Percentiles rank a stretch among this genome's conserved stretches.
Evolutionary conservation across 2,888 invertebrate species (phyloP).

Genomic region (Taphrorychus bicolor): DNA sequence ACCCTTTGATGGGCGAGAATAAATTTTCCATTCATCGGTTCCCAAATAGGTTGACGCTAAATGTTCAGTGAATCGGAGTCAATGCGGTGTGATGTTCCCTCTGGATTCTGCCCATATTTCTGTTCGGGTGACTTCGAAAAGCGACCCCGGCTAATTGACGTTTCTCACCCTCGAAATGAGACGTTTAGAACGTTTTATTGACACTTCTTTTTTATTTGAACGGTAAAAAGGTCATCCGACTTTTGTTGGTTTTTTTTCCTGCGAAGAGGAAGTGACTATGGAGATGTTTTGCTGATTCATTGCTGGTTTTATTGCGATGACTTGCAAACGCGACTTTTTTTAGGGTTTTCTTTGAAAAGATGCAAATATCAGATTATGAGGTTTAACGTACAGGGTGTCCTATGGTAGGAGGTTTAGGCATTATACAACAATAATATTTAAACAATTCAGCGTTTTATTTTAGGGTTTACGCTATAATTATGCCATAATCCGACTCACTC

Average conservation of each 20-base stretch:
- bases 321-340: too few species aligned
- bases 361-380: too few species aligned
- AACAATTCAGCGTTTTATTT: too few species aligned
- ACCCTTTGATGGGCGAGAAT: conserved; percentile 48
- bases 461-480: too few species aligned
- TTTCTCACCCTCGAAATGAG: conserved; percentile 48
- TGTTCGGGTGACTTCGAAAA: conserved; percentile 52
- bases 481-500: too few species aligned
- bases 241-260: conserved; percentile 21
- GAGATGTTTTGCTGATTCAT: conserved; percentile 25
- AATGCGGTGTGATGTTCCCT: conserved; percentile 51
- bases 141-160: conserved; percentile 52
- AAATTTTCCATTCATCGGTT: conserved; percentile 59
- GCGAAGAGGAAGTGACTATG: conserved; percentile 1
- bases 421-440: too few species aligned
- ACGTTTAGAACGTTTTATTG: conserved; percentile 50
- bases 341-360: too few species aligned
- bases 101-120: conserved; percentile 50
- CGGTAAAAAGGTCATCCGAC: conserved; percentile 40
- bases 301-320: not conserved
- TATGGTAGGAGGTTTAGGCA: too few species aligned
- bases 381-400: too few species aligned
- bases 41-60: conserved; percentile 57
- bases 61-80: conserved; percentile 51
- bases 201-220: conserved; percentile 29